Conservation (phyloP, 2,888 invertebrate species). For the Sminthurinus aureus region DNA sequence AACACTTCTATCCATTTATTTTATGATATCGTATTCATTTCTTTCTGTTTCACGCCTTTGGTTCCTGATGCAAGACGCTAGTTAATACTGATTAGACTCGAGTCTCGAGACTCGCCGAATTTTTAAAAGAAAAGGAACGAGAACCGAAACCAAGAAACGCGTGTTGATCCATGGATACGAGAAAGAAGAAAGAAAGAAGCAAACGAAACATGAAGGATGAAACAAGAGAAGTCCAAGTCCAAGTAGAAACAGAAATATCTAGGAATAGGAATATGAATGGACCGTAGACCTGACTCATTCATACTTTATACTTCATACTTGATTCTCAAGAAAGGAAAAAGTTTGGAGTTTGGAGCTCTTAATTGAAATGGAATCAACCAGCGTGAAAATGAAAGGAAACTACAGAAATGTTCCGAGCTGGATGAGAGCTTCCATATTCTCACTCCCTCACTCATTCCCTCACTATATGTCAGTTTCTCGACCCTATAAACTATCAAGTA, state of each 20-base stretch:
- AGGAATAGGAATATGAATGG: slow-evolving; percentile 4
- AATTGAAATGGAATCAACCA: slow-evolving; percentile 45
- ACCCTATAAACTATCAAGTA: background rate
- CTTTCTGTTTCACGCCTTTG: no score
- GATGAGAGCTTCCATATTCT: background rate
- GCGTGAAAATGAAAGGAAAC: slow-evolving; percentile 36
- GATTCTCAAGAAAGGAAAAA: slow-evolving; percentile 24
- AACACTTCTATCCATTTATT: no score
- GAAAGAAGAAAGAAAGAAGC: background rate
- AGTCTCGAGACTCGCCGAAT: no score
- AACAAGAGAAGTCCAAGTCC: slow-evolving; percentile 1
- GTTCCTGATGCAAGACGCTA: no score
- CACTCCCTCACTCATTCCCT: background rate
- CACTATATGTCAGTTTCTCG: background rate
- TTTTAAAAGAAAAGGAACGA: no score
- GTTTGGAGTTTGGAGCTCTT: slow-evolving; percentile 41
- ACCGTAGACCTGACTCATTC: background rate
- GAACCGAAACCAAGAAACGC: no score
- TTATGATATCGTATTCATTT: no score
- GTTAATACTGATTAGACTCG: no score
- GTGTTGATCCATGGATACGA: no score
- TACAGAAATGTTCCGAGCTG: slow-evolving; percentile 20
- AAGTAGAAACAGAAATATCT: background rate
- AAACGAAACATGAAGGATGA: background rate
- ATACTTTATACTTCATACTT: no score